phyloP scores from a whole-genome alignment of 2,888 invertebrate species.

The Prenolepis imparis region DNA sequence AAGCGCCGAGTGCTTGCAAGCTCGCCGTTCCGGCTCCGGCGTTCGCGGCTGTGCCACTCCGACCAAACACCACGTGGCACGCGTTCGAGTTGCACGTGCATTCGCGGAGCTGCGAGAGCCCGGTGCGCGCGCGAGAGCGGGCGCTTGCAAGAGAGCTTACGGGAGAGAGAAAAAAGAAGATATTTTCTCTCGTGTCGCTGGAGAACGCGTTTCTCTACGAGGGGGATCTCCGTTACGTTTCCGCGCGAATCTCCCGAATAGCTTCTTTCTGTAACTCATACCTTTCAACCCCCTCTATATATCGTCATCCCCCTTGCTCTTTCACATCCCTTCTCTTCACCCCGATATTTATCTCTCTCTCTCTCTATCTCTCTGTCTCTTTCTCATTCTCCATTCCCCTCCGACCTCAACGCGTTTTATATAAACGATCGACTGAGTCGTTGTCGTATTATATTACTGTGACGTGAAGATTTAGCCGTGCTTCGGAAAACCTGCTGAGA shows the following conservation, averaged over 20 bases:
- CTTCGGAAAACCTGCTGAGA: constrained; percentile 30
- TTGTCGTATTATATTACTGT: constrained; percentile 29
- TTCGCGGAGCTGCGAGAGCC: constrained; percentile 74
- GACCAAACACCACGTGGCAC: constrained; percentile 85
- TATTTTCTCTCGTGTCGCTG: background rate
- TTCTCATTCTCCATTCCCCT: background rate
- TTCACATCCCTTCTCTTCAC: background rate
- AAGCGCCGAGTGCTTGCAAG: constrained; percentile 81
- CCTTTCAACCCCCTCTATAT: background rate
- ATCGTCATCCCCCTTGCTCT: background rate
- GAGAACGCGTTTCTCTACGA: background rate
- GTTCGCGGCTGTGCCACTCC: constrained; percentile 48
- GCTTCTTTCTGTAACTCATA: constrained; percentile 2
- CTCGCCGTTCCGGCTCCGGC: constrained; percentile 78
- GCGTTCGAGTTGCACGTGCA: constrained; percentile 85
- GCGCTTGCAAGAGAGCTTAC: constrained; percentile 47
- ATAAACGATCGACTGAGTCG: constrained; percentile 14
- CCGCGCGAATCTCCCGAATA: background rate
- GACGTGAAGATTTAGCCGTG: constrained; percentile 46
- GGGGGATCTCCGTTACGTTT: background rate
- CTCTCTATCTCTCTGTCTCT: background rate
- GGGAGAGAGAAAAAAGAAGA: constrained; percentile 14
- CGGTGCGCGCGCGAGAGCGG: constrained; percentile 63
- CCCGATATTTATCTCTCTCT: background rate
- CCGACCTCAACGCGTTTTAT: background rate